Evolutionary conservation across 2,797 vertebrate species (phyloP).

Genomic region (Enteromius viviparus): DNA sequence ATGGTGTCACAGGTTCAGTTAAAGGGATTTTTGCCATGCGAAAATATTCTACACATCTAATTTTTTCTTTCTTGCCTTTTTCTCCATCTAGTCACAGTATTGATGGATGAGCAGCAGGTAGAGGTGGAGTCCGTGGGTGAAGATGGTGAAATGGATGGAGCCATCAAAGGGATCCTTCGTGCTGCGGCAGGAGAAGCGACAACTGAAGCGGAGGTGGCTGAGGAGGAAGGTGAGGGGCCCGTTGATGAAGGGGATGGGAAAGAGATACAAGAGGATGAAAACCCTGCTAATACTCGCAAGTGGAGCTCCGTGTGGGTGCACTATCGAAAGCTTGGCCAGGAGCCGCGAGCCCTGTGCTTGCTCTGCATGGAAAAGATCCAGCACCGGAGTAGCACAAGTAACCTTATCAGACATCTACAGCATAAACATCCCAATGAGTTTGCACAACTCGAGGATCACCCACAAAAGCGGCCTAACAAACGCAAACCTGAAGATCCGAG

Average conservation of each 20-base stretch:
- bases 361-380: constrained; percentile 74
- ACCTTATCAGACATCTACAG: constrained; percentile 74
- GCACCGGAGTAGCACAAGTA: constrained; percentile 69
- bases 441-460: constrained; percentile 53
- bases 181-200: constrained; percentile 47
- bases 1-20: background rate
- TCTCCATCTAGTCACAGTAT: constrained; percentile 65
- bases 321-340: constrained; percentile 66
- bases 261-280: constrained; percentile 28
- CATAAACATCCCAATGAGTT: constrained; percentile 73
- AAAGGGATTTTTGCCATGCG: background rate
- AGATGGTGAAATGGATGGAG: constrained; percentile 58
- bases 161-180: constrained; percentile 57
- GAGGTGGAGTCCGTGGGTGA: constrained; percentile 50
- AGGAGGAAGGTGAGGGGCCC: constrained; percentile 40
- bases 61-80: background rate
- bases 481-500: constrained; percentile 43
- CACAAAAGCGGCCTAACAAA: constrained; percentile 45
- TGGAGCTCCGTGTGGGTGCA: constrained; percentile 75
- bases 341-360: constrained; percentile 68
- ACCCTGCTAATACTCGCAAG: constrained; percentile 46
- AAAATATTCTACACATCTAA: background rate
- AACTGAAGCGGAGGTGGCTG: constrained; percentile 39
- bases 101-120: constrained; percentile 65
- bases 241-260: constrained; percentile 43